Evolutionary conservation across 1,140 invertebrate species (phyloP), one percentile per base, ranked within the genome.

Genomic region (Nasonia vitripennis): DNA sequence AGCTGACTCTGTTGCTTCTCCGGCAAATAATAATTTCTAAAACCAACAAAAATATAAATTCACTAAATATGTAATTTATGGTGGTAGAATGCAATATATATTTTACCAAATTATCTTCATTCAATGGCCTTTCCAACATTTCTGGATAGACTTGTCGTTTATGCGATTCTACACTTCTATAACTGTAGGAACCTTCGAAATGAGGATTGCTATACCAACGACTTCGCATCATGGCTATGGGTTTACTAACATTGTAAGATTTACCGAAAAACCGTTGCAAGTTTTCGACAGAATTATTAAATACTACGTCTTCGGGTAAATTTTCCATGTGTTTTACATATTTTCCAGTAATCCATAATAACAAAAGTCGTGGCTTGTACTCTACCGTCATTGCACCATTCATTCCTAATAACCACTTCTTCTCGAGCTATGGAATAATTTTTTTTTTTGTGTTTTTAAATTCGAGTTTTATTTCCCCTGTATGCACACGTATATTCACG

Each of bases 181-280:
- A 96, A 31, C 95, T 95, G 89, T 97, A 97, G 0, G 95, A 94
- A 31, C 96, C 96, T 83, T 94, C 89, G 75, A 95, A 95, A 88
- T 95, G 93, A 1, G 94, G 94, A 92, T 97, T 96, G 0, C 92
- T 93, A 73, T 92, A 93, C 97, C 97, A 97, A 87, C 93, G 92
- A 23, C 95, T 94, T 86, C 95, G 96, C 27, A 84, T 10, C 62
- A 90, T 88, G 31, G 81, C 85, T n/a, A 84, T 87, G 31, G 93
- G 92, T 67, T 92, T 91, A 17, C 94, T 94, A 84, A 95, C 94
- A 84, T 94, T 93, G 79, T 91, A 92, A 31, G 90, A n/a, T 23
- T 90, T 89, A 7, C 91, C 91, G 7, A 94, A 83, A 87, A 94
- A 94, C 79, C 87, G 92, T 0, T 93, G 88, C 14, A 94, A 89